phyloP scores from a whole-genome alignment of 2,888 invertebrate genomes.

The Anodontia alba region DNA sequence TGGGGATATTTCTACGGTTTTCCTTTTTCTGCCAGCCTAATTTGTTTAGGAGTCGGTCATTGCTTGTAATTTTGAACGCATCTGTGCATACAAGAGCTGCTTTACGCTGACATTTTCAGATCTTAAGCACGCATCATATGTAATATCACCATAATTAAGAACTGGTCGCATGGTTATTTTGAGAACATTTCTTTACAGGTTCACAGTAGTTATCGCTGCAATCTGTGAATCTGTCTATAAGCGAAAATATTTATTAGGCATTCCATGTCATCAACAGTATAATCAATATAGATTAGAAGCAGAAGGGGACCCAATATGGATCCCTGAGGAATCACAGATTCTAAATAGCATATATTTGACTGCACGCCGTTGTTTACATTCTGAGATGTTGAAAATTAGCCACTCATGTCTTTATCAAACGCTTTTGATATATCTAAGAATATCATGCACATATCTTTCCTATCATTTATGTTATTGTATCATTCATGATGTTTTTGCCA shows the following conservation, averaged over 20 bases:
- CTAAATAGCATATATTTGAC: background rate
- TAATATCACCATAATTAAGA: background rate
- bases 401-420: background rate
- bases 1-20: too few relatives aligned
- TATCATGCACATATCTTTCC: background rate
- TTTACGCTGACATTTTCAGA: conserved; percentile 8
- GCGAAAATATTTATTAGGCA: background rate
- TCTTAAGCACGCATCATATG: background rate
- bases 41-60: too few relatives aligned
- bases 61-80: background rate
- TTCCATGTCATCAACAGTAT: conserved; percentile 7
- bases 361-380: background rate
- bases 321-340: background rate
- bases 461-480: too few relatives aligned
- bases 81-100: background rate
- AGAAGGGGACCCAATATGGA: background rate
- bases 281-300: background rate
- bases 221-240: background rate
- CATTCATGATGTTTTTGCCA: too few relatives aligned
- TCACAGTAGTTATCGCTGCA: background rate
- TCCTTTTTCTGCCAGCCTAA: too few relatives aligned
- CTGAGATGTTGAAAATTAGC: background rate
- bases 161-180: conserved; percentile 4
- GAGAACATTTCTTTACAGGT: background rate
- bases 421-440: background rate